phyloP scores from a whole-genome alignment of 2,888 invertebrate species.

The Mechanitis mazaeus region DNA sequence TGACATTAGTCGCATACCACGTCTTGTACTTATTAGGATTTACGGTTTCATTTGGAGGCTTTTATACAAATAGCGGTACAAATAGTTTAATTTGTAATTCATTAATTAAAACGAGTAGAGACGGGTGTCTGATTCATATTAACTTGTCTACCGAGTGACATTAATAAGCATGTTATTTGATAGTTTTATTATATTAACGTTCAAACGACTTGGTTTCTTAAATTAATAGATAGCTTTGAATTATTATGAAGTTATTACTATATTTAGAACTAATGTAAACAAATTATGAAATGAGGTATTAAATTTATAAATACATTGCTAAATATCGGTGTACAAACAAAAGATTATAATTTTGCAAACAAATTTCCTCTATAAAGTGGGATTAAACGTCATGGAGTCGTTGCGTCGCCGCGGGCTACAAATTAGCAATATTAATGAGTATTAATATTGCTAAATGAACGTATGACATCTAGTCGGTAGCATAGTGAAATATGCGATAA shows the following conservation, averaged over 20 bases:
- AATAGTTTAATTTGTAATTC: constrained; percentile 70
- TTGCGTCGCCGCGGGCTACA: constrained; percentile 6
- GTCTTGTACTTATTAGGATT: constrained; percentile 65
- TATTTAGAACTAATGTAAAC: constrained; percentile 1
- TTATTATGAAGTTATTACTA: neutral
- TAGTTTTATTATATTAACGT: constrained; percentile 31
- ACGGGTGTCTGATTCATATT: constrained; percentile 54
- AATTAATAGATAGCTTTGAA: neutral
- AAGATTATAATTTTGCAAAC: constrained; percentile 7
- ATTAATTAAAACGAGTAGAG: constrained; percentile 55
- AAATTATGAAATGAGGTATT: neutral
- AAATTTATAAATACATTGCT: neutral
- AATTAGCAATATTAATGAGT: constrained; percentile 26
- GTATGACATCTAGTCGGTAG: constrained; percentile 19
- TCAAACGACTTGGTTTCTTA: constrained; percentile 1
- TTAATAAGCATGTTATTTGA: constrained; percentile 47
- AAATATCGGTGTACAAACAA: constrained; percentile 1
- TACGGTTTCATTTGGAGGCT: constrained; percentile 59
- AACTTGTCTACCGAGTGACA: constrained; percentile 42
- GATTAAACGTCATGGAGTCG: constrained; percentile 7
- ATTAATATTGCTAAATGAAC: constrained; percentile 15
- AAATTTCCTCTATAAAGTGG: constrained; percentile 13
- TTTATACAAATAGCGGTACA: constrained; percentile 67
- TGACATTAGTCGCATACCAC: constrained; percentile 63
- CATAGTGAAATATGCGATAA: constrained; percentile 10